Base-by-base conservation (phyloP, 2,113 vertebrate genomes). In the Sialia sialis region DNA sequence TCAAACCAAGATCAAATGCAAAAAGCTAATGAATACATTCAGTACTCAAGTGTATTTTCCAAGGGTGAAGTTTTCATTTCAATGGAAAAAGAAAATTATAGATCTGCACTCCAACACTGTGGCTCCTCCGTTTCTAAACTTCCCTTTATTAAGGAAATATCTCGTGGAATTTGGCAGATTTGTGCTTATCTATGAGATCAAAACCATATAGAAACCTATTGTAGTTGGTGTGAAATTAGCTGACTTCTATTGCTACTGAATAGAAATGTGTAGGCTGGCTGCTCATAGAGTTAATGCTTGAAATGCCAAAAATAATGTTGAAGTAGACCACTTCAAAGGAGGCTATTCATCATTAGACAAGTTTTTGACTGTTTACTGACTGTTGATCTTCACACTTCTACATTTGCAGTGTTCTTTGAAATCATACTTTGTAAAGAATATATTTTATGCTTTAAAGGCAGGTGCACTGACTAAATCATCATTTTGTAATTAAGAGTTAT, bases 241-340 rank as follows among this genome's bases (percentile, higher is more conserved):
- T 87, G 73, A 84, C 62, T 91, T 95, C 84, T 92, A 44, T 87
- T 96, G 70, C 72, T 81, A 58, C 93, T 91, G 90, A 89, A 94
- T 70, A 78, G 90, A 96, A 94, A 68, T 95, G 75, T 82, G 51
- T 84, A 92, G 68, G 83, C 52, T 91, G 87, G 59, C 74, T 95
- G 78, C 94, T 95, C 81, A 86, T 54, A 70, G 87, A 77, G 56
- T 49, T 97, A 84, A 77, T 97, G 43, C 85, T 85, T 97, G 51
- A 82, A 83, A 97, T 97, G 96, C 93, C 95, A 95, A 83, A 95
- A 97, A 96, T 94, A 95, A 87, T 95, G 87, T 66, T 93, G 52
- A 86, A 96, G 78, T 25, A 56, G 66, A 77, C 38, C 27, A 91
- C 89, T 97, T 97, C 95, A 95, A 82, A 96, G 78, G 52, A 84